Conservation (phyloP, 92 coral and sea anemone genomes). For the Palythoa caribaeorum region DNA sequence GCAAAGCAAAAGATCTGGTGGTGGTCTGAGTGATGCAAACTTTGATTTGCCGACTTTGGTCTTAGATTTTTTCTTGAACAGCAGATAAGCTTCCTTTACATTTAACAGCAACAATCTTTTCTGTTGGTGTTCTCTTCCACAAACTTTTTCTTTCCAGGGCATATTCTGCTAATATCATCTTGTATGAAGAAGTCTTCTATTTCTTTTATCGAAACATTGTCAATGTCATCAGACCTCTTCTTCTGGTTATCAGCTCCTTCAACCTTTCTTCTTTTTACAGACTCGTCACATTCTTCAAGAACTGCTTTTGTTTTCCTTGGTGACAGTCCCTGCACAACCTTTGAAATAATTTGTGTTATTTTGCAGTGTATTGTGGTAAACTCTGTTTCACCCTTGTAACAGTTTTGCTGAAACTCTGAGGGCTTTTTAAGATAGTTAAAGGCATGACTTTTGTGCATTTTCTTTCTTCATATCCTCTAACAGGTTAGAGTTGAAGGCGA, state of each 20-base stretch:
- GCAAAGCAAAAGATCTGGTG: slow-evolving; percentile 8
- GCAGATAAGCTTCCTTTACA: slow-evolving; percentile 55
- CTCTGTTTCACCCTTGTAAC: too few relatives aligned
- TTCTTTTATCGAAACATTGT: slow-evolving; percentile 30
- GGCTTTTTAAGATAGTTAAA: too few relatives aligned
- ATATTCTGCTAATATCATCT: slow-evolving; percentile 55
- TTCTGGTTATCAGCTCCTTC: slow-evolving; percentile 45
- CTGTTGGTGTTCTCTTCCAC: slow-evolving; percentile 59
- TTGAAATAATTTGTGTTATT: too few relatives aligned
- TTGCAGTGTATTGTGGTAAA: too few relatives aligned
- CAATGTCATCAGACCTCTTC: slow-evolving; percentile 65
- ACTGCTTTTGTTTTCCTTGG: too few relatives aligned
- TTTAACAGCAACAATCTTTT: slow-evolving; percentile 65
- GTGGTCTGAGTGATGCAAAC: slow-evolving; percentile 63
- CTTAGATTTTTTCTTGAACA: slow-evolving; percentile 49
- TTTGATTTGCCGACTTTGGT: slow-evolving; percentile 6
- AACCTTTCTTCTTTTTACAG: background rate
- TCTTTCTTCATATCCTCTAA: too few relatives aligned
- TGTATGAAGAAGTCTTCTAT: slow-evolving; percentile 51
- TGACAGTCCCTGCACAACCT: too few relatives aligned
- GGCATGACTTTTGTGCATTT: too few relatives aligned
- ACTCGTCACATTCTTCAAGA: too few relatives aligned
- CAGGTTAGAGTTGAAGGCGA: too few relatives aligned
- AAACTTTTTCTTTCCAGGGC: slow-evolving; percentile 62
- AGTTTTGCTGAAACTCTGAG: too few relatives aligned